Conservation (phyloP, 2,888 invertebrate genomes). For the Caenorhabditis sp. region DNA sequence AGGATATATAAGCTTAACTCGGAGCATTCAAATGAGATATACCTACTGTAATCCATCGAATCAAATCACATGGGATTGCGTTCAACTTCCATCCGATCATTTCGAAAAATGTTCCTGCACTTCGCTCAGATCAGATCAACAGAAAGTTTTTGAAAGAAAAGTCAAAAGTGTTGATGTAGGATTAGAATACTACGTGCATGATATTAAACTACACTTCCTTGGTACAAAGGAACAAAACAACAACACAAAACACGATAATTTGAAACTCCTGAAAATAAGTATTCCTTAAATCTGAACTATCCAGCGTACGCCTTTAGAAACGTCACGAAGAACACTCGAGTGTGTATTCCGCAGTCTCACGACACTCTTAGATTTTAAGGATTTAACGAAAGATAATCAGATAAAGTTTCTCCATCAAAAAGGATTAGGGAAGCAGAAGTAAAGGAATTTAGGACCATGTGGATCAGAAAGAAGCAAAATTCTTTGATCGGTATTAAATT, state of each 20-base stretch:
- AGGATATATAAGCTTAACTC: conserved; percentile 21
- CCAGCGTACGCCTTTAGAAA: not conserved
- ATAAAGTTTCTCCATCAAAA: conserved; percentile 25
- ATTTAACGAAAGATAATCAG: conserved; percentile 15
- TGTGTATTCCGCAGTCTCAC: not conserved
- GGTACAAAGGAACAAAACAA: not conserved
- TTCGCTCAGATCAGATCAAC: conserved; percentile 38
- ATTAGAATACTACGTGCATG: conserved; percentile 16
- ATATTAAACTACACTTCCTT: not conserved
- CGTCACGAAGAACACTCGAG: conserved; percentile 3
- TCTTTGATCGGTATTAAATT: conserved; percentile 6
- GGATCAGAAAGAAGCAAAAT: conserved; percentile 10
- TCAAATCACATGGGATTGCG: conserved; percentile 25
- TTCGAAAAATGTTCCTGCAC: conserved; percentile 15
- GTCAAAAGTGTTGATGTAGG: conserved; percentile 8
- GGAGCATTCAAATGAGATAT: not conserved
- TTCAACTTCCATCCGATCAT: not conserved
- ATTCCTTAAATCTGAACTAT: not conserved
- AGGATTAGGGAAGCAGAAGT: conserved; percentile 10
- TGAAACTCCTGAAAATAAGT: not conserved
- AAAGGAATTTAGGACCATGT: not conserved
- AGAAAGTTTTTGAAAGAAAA: not conserved
- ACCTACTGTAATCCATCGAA: conserved; percentile 48
- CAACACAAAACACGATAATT: conserved; percentile 6
- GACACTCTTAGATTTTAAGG: conserved; percentile 7